These are phyloP conservation scores for Tetramorium parvispinum DNA, from an alignment of 1,140 invertebrate genomes.

Conservation along the genomic window DNA sequence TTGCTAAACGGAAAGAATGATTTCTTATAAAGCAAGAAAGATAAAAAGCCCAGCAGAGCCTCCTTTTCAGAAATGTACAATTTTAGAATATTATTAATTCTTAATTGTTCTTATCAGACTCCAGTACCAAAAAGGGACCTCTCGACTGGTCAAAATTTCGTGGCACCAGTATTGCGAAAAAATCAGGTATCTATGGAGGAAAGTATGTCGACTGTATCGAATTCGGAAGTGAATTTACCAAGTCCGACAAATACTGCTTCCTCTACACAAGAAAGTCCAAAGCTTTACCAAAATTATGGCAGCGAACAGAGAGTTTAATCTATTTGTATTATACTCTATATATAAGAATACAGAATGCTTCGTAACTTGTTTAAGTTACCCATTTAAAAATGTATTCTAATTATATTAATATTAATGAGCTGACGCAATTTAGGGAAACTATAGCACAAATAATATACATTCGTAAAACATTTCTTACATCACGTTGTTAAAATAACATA, in stretches of 20 bases:
- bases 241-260: constrained; percentile 75
- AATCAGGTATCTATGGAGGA: constrained; percentile 76
- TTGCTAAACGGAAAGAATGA: neutral
- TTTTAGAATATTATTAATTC: constrained; percentile 24
- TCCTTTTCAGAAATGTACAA: neutral
- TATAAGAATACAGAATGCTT: constrained; percentile 21
- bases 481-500: constrained; percentile 10
- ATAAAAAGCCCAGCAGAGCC: neutral
- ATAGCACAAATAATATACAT: constrained; percentile 45
- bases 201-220: constrained; percentile 74
- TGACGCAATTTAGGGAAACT: constrained; percentile 29
- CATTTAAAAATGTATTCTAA: neutral
- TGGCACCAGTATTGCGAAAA: constrained; percentile 82
- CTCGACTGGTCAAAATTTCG: constrained; percentile 81
- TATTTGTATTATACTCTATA: constrained; percentile 5
- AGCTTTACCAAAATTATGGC: constrained; percentile 84
- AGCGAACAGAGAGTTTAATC: constrained; percentile 74
- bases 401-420: constrained; percentile 18
- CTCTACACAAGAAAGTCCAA: constrained; percentile 80
- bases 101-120: constrained; percentile 68
- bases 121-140: constrained; percentile 81
- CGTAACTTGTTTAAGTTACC: constrained; percentile 1
- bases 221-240: constrained; percentile 74
- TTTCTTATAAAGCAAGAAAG: neutral
- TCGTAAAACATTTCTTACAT: constrained; percentile 17